Base-by-base conservation (phyloP, 1,140 invertebrate species). In the Pseudomyrmex flavicornis region DNA sequence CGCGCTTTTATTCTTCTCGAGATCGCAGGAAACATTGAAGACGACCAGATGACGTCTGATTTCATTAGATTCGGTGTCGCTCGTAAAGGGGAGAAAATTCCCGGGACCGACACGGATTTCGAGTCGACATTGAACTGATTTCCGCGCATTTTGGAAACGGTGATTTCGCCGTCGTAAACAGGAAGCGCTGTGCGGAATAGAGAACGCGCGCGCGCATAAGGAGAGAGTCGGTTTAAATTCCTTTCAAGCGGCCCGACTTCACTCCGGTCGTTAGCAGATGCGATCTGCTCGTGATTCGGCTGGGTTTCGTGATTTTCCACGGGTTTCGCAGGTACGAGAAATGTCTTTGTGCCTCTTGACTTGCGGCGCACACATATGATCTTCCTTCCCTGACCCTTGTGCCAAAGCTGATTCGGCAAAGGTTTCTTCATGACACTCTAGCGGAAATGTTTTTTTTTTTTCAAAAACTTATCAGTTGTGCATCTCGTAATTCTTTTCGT, bases 81-180 rank as follows among this genome's bases (percentile, higher is more conserved):
- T 74, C 86, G 74, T 90, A 90, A 82, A 79, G 72, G 59, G 68
- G 54, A 56, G 77, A 82, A 80, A 85, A 91, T 90, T 83, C 66
- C 90, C 90, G 90, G 90, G 90, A 91, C 90, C 89, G 90, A 91
- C 90, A 91, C 89, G 90, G 90, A 82, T 87, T 82, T 90, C 54
- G 65, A 77, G 91, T 91, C 89, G 82, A 59, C 85, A 90, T 91
- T 91, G 89, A 91, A 22, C 22, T 84, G 88, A 91, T 91, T 91
- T 91, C 84, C 90, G 90, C 88, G 90, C 90, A 88, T 63, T 88
- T 91, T 90, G 88, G 88, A 76, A 89, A 91, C 90, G 90, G 90
- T 91, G 87, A 91, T 91, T 91, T 88, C 48, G 63, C 73, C 56
- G 69, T 35, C 58, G 84, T 89, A 90, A 90, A 90, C 88, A 90